Evolutionary conservation across 2,888 invertebrate genomes (phyloP).

Genomic region (Caenorhabditis zanzibari): DNA sequence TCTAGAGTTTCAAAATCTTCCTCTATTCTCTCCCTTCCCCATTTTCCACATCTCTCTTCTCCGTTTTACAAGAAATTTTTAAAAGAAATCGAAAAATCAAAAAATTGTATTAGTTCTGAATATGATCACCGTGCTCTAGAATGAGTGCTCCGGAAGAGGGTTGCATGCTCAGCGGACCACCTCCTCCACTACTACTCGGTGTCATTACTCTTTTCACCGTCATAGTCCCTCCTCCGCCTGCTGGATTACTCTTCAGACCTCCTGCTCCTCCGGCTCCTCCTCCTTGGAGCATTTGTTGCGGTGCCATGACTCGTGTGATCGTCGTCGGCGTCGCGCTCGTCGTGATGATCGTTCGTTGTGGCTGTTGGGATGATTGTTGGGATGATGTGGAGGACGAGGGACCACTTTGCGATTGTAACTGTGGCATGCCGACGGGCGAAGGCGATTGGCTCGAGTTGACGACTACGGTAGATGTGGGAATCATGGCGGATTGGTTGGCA

Average conservation of each 20-base stretch:
- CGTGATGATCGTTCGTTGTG: not conserved
- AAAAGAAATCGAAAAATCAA: no score
- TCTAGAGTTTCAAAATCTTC: no score
- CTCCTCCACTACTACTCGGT: conserved; percentile 32
- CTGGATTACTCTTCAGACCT: no score
- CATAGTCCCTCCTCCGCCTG: not conserved
- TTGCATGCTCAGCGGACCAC: conserved; percentile 16
- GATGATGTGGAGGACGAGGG: not conserved
- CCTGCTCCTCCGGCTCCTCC: not conserved
- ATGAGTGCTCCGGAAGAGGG: conserved; percentile 31
- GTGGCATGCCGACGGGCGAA: conserved; percentile 50
- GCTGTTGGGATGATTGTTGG: not conserved
- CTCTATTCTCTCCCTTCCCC: not conserved
- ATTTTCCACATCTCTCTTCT: not conserved
- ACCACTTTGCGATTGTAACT: conserved; percentile 41
- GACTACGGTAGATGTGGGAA: conserved; percentile 18
- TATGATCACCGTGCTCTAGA: conserved; percentile 38
- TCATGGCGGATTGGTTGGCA: not conserved
- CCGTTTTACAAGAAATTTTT: not conserved
- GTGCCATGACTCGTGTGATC: conserved; percentile 31
- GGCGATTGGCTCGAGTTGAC: conserved; percentile 4
- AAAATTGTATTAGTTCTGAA: not conserved
- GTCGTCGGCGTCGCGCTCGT: not conserved
- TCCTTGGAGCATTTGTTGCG: conserved; percentile 25
- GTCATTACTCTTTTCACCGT: conserved; percentile 28